Conservation (phyloP, 2,888 invertebrate genomes). For the Cinara cedri region DNA sequence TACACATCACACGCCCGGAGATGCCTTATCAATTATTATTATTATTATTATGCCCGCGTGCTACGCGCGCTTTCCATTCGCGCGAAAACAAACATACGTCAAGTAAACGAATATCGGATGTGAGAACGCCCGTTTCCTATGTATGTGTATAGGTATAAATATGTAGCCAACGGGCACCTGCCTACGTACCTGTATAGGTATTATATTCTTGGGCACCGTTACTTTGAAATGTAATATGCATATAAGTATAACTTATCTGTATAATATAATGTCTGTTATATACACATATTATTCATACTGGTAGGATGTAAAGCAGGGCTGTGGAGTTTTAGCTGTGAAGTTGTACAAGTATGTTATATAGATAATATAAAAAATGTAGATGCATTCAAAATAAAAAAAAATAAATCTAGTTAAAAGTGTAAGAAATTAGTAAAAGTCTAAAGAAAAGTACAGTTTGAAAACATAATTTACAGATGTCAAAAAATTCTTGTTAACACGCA, state of each 20-base stretch:
- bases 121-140: constrained; percentile 24
- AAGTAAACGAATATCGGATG: background rate
- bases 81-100: background rate
- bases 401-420: too few relatives aligned
- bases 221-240: background rate
- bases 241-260: background rate
- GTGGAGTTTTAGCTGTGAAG: too few relatives aligned
- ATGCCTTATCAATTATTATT: constrained; percentile 41
- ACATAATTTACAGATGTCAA: too few relatives aligned
- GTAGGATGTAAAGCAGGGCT: too few relatives aligned
- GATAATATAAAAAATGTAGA: too few relatives aligned
- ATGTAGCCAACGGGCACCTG: background rate
- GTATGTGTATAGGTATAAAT: background rate
- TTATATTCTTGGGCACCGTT: background rate
- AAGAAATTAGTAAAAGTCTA: too few relatives aligned
- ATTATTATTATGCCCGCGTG: background rate
- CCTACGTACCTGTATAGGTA: background rate
- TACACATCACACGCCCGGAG: background rate
- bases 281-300: too few relatives aligned
- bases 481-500: too few relatives aligned
- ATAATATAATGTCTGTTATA: background rate
- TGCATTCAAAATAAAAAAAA: too few relatives aligned
- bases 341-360: too few relatives aligned
- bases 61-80: constrained; percentile 5
- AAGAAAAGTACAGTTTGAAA: too few relatives aligned